Evolutionary conservation across 1,140 invertebrate species (phyloP).

Genomic region (Venturia canescens): DNA sequence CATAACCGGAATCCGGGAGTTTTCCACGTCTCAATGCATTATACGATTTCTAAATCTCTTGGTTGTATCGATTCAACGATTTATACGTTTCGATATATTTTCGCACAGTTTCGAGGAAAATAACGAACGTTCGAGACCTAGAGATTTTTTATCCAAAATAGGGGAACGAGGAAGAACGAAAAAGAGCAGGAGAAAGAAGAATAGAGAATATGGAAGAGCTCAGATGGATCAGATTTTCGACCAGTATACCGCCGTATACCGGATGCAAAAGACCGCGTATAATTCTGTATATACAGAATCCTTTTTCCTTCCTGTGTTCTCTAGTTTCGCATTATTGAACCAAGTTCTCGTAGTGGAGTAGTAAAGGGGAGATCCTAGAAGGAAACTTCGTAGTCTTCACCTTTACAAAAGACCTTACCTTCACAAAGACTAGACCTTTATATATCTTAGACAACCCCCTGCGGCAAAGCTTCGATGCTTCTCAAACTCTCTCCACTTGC

Average conservation of each 20-base stretch:
- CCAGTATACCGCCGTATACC: neutral
- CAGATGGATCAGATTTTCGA: neutral
- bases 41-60: neutral
- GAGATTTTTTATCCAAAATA: neutral
- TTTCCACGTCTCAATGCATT: neutral
- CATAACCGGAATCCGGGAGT: neutral
- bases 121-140: neutral
- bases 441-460: neutral
- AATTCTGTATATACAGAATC: neutral
- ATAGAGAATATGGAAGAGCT: neutral
- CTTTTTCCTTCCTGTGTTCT: neutral
- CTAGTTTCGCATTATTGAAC: constrained; percentile 27
- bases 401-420: neutral
- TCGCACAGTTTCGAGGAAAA: neutral
- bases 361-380: neutral
- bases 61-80: neutral
- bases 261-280: neutral
- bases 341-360: neutral
- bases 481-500: constrained; percentile 19
- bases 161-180: neutral
- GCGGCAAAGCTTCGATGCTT: neutral
- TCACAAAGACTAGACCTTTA: neutral
- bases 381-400: constrained; percentile 7
- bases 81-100: neutral
- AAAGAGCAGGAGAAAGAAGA: neutral